Percentiles rank a stretch among this genome's conserved stretches.
Evolutionary conservation across 2,888 invertebrate species (phyloP).

Genomic region (Anticlea derivata): DNA sequence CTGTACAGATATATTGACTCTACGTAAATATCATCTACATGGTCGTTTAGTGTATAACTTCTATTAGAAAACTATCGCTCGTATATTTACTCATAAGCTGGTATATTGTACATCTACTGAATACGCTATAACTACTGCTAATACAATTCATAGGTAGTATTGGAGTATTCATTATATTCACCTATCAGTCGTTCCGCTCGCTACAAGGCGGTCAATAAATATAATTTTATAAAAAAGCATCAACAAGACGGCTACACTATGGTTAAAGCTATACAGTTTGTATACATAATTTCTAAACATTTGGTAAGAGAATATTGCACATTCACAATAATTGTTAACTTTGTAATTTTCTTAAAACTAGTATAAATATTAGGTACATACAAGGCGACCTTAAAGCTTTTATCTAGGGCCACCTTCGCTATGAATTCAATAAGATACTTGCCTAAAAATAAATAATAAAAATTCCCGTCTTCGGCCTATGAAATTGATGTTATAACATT

Average conservation of each 20-base stretch:
- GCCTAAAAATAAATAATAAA: constrained; percentile 18
- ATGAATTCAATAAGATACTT: constrained; percentile 9
- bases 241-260: constrained; percentile 81
- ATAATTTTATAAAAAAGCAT: constrained; percentile 82
- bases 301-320: constrained; percentile 82
- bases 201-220: constrained; percentile 78
- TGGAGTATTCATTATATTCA: constrained; percentile 76
- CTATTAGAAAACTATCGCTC: constrained; percentile 78
- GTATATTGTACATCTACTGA: constrained; percentile 53
- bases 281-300: constrained; percentile 80
- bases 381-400: constrained; percentile 66
- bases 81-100: constrained; percentile 70
- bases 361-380: constrained; percentile 50
- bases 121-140: constrained; percentile 64
- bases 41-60: constrained; percentile 58
- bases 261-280: constrained; percentile 81
- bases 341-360: constrained; percentile 52
- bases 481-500: constrained; percentile 26
- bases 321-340: constrained; percentile 55
- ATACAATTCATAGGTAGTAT: constrained; percentile 65
- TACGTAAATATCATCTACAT: constrained; percentile 41
- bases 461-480: constrained; percentile 16
- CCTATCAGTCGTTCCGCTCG: constrained; percentile 78
- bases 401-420: constrained; percentile 47
- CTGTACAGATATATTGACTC: constrained; percentile 52